Conservation (phyloP, 1,140 invertebrate species). For the Drosophila kohkoa region DNA sequence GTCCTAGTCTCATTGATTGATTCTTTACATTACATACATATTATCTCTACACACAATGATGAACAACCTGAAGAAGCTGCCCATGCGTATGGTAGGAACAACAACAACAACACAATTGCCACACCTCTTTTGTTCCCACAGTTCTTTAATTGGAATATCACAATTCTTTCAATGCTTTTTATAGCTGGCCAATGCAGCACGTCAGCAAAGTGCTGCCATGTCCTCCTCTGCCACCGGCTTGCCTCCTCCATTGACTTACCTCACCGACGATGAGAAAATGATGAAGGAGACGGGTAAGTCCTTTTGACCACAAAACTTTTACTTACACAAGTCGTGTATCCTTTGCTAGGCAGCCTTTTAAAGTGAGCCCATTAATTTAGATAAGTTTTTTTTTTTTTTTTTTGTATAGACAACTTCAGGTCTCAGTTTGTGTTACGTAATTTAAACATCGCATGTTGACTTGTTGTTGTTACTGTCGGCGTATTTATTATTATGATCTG, state of each 20-base stretch:
- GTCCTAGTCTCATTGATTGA: slow-evolving; percentile 31
- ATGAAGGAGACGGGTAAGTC: slow-evolving; percentile 92
- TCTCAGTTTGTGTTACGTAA: slow-evolving; percentile 46
- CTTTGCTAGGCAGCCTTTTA: background rate
- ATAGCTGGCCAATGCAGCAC: slow-evolving; percentile 77
- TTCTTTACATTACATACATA: slow-evolving; percentile 18
- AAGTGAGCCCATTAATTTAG: slow-evolving; percentile 2
- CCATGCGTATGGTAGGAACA: slow-evolving; percentile 77
- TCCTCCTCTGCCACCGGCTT: slow-evolving; percentile 67
- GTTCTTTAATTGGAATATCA: slow-evolving; percentile 1
- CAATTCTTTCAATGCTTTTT: slow-evolving; percentile 27
- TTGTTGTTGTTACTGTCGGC: slow-evolving; percentile 6
- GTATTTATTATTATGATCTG: slow-evolving; percentile 16
- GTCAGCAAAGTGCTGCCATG: slow-evolving; percentile 78
- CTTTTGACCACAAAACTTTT: background rate
- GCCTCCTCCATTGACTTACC: slow-evolving; percentile 87
- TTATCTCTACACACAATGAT: slow-evolving; percentile 56
- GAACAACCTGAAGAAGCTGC: slow-evolving; percentile 82
- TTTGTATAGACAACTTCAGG: slow-evolving; percentile 14
- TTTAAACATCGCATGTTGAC: slow-evolving; percentile 33
- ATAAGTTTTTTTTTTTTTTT: slow-evolving; percentile 20
- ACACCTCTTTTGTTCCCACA: slow-evolving; percentile 26
- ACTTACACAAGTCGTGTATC: background rate
- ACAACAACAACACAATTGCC: slow-evolving; percentile 6
- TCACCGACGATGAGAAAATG: slow-evolving; percentile 91